These are phyloP conservation scores for Nansenia antarctica DNA, from an alignment of 2,113 vertebrate species.

Conservation along the genomic window DNA sequence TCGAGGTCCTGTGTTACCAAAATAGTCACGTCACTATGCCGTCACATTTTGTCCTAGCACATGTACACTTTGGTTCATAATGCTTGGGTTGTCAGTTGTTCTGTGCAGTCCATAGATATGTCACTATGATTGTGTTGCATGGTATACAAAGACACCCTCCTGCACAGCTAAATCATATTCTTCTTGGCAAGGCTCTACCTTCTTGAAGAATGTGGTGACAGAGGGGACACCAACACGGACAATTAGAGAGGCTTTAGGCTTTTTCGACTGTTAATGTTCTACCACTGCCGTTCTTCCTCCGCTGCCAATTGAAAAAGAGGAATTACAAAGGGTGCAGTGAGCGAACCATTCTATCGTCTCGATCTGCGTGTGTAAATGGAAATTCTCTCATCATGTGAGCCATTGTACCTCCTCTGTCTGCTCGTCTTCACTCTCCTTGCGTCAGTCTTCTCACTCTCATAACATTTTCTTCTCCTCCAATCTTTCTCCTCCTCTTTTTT, in stretches of 20 bases:
- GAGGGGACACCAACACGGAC: slow-evolving; percentile 4
- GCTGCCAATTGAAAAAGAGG: slow-evolving; percentile 6
- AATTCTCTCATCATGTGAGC: slow-evolving; percentile 15
- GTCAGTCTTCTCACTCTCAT: too few species aligned
- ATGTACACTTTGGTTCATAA: too few species aligned
- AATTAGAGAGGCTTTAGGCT: slow-evolving; percentile 1
- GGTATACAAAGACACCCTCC: neutral
- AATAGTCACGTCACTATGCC: too few species aligned
- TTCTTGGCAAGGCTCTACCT: neutral
- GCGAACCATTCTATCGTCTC: slow-evolving; percentile 7
- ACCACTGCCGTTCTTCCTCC: slow-evolving; percentile 1
- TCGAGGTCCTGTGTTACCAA: too few species aligned
- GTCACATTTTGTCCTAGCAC: neutral
- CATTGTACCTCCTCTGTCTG: too few species aligned
- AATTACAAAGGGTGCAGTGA: slow-evolving; percentile 12
- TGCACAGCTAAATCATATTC: slow-evolving; percentile 6
- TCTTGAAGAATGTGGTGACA: slow-evolving; percentile 1
- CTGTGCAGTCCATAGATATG: too few species aligned
- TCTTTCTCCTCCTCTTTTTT: too few species aligned
- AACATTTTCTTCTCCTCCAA: too few species aligned
- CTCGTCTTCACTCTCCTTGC: too few species aligned
- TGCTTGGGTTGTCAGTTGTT: too few species aligned
- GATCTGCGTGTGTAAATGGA: neutral
- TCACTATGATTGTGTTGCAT: too few species aligned
- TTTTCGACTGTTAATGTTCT: slow-evolving; percentile 8